Base-by-base conservation (phyloP, 2,113 vertebrate species). In the Myotis yumanensis region DNA sequence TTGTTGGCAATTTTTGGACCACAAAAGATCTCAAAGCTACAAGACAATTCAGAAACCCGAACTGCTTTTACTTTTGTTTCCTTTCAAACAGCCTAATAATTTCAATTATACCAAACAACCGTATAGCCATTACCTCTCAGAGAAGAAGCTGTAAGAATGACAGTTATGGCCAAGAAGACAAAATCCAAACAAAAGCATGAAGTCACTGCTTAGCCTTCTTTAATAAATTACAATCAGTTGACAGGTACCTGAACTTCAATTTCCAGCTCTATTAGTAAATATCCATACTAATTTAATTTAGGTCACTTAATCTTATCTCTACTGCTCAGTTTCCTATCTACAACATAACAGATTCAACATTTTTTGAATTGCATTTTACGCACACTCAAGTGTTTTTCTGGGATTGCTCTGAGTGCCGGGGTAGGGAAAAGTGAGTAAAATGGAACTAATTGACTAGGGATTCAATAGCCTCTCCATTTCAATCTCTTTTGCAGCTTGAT, bases 221-320 rank as follows among this genome's bases (percentile, higher is more conserved):
- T 43, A 57, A 73, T 76, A 43, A 93, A 25, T 9, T 40, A 23
- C 2, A 79, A 43, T 82, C 23, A 68, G 35, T 14, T 37, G 40
- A 7, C 59, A 62, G 10, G 73, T 73, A 30, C 6, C 22, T 77
- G 85, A 8, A 52, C 30, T 90, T 68, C 72, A 7, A 92, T 90
- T 88, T 92, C 57, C 23, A 62, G 40, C 23, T 75, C 73, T 82
- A 16, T 79, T 51, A 79, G 37, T 89, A 84, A 93, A 90, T 81
- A 89, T 59, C 51, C 54, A 32, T 96, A 28, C 43, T 93, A 81
- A 91, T 72, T 89, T 91, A 75, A 91, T 68, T 89, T 91, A 75
- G n/a, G 43, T 86, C 5, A 48, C 28, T 86, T 92, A 54, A 88
- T 87, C 4, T 69, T 90, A 84, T 89, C 35, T 75, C 32, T 84